phyloP scores from a whole-genome alignment of 2,888 invertebrate genomes.

The Pristionchus exspectatus region DNA sequence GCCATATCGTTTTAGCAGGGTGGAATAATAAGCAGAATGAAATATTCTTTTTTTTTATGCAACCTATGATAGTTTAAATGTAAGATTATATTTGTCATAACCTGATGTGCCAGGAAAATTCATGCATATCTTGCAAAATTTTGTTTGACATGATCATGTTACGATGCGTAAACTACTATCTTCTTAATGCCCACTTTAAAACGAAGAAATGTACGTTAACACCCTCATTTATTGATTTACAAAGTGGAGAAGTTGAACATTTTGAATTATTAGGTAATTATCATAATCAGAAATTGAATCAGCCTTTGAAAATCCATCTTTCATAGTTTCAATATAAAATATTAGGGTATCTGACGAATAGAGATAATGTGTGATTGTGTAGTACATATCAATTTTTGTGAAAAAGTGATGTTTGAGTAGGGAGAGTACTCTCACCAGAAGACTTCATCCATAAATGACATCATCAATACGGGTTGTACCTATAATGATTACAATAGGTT shows the following conservation, averaged over 20 bases:
- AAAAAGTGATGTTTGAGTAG: constrained; percentile 12
- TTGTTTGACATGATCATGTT: no score
- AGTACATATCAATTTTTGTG: not conserved
- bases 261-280: not conserved
- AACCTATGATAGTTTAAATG: no score
- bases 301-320: not conserved
- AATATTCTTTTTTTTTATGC: no score
- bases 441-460: not conserved
- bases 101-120: no score
- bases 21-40: no score
- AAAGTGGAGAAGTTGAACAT: not conserved
- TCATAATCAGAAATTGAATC: not conserved
- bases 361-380: not conserved
- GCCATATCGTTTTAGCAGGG: no score
- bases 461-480: not conserved
- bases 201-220: not conserved
- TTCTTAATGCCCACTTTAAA: not conserved
- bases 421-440: constrained; percentile 29
- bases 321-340: not conserved
- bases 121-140: no score
- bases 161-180: not conserved
- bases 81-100: no score
- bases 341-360: not conserved
- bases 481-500: not conserved
- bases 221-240: constrained; percentile 6